Evolutionary conservation across 2,797 vertebrate species (phyloP).

Genomic region (Sparus aurata): DNA sequence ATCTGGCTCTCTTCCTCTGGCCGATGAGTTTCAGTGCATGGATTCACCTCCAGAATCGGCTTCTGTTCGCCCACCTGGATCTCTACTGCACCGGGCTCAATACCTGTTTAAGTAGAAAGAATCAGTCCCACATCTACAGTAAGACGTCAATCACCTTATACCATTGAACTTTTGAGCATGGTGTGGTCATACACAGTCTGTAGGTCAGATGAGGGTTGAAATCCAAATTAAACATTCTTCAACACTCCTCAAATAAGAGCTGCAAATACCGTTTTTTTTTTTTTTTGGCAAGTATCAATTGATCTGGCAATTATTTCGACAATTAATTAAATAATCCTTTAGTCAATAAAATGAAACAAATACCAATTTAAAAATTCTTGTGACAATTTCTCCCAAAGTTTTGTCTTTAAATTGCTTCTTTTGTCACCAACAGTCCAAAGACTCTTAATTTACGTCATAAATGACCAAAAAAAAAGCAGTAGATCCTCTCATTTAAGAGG

Average conservation of each 20-base stretch:
- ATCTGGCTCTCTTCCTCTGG: slow-evolving; percentile 19
- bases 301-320: no score
- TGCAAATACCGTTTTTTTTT: no score
- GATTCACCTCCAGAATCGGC: slow-evolving; percentile 30
- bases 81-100: slow-evolving; percentile 39
- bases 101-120: slow-evolving; percentile 46
- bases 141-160: neutral
- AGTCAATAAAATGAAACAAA: no score
- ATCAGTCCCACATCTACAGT: neutral
- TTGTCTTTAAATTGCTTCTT: no score
- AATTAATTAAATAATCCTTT: no score
- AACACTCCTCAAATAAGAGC: neutral
- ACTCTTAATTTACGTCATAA: no score
- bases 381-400: no score
- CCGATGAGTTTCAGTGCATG: neutral
- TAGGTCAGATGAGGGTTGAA: neutral
- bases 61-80: slow-evolving; percentile 31
- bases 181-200: neutral
- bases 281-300: no score
- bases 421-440: neutral
- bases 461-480: no score
- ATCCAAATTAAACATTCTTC: neutral
- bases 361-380: no score
- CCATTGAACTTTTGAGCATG: neutral
- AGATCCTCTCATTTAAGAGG: no score